Conservation (phyloP, 2,888 invertebrate genomes). For the Oconnorella tubifera region DNA sequence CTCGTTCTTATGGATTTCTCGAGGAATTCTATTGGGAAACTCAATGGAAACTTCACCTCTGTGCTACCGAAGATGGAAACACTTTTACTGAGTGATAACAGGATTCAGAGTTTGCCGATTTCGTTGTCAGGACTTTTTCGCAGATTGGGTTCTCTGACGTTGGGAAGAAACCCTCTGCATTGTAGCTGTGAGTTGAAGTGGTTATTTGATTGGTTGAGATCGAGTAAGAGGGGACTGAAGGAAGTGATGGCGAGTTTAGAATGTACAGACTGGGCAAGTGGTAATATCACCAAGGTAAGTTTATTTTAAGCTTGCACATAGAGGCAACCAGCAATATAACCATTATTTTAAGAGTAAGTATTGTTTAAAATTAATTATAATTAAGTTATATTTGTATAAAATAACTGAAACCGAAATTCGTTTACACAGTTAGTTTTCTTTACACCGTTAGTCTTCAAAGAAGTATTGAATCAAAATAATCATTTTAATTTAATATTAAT, state of each 20-base stretch:
- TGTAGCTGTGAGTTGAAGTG: constrained; percentile 38
- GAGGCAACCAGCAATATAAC: too few species aligned
- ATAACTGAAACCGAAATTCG: too few species aligned
- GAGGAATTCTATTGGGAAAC: constrained; percentile 23
- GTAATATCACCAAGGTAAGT: constrained; percentile 23
- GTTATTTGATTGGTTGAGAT: constrained; percentile 32
- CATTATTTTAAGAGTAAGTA: too few species aligned
- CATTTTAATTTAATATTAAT: too few species aligned
- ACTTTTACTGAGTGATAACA: constrained; percentile 29
- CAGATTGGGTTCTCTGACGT: constrained; percentile 23
- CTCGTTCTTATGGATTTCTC: constrained; percentile 28
- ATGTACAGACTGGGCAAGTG: constrained; percentile 28
- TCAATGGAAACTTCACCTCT: constrained; percentile 23
- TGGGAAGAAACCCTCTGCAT: constrained; percentile 34
- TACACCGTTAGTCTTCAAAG: too few species aligned
- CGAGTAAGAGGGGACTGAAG: constrained; percentile 11
- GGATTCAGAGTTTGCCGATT: constrained; percentile 30
- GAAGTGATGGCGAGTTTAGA: constrained; percentile 16
- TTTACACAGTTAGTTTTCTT: too few species aligned
- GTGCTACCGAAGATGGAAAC: constrained; percentile 17
- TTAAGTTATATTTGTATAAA: too few species aligned
- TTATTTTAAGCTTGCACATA: neutral
- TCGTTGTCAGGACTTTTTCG: constrained; percentile 23
- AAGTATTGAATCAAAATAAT: too few species aligned
- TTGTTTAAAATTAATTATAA: too few species aligned